Percentiles rank a stretch among this genome's conserved stretches.
Conservation (phyloP, 2,888 invertebrate species). For the Drosophila aldrichi region DNA sequence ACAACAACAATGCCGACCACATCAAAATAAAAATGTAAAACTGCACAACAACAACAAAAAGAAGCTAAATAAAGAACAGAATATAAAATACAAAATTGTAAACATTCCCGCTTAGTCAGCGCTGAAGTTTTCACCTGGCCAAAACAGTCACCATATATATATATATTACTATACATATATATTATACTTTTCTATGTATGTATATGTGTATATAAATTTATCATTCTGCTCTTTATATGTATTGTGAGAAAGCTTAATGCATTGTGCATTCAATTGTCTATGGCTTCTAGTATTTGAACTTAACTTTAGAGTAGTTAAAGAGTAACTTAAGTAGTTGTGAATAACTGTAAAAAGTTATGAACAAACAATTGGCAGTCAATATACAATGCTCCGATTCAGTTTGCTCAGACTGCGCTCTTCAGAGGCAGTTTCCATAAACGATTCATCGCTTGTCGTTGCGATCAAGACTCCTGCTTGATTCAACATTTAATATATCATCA, state of each 20-base stretch:
- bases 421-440: too few relatives aligned
- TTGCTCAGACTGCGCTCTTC: too few relatives aligned
- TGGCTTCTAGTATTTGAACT: not conserved
- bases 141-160: constrained; percentile 17
- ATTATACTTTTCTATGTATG: not conserved
- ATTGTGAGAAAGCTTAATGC: constrained; percentile 25
- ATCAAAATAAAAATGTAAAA: constrained; percentile 64
- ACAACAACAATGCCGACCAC: constrained; percentile 52
- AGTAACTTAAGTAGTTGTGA: too few relatives aligned
- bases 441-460: too few relatives aligned
- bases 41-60: constrained; percentile 18
- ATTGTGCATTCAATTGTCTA: not conserved
- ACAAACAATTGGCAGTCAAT: too few relatives aligned
- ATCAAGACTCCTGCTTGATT: too few relatives aligned
- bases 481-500: too few relatives aligned
- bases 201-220: constrained; percentile 4
- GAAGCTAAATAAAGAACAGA: constrained; percentile 12
- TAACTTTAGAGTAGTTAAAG: not conserved
- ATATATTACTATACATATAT: constrained; percentile 1
- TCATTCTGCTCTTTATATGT: constrained; percentile 11
- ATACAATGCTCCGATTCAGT: too few relatives aligned
- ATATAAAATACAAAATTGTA: constrained; percentile 55
- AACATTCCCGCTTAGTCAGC: constrained; percentile 52
- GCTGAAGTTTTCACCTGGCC: constrained; percentile 32
- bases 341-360: too few relatives aligned